Conservation (phyloP, 2,888 invertebrate genomes). For the Polyploca ridens region DNA sequence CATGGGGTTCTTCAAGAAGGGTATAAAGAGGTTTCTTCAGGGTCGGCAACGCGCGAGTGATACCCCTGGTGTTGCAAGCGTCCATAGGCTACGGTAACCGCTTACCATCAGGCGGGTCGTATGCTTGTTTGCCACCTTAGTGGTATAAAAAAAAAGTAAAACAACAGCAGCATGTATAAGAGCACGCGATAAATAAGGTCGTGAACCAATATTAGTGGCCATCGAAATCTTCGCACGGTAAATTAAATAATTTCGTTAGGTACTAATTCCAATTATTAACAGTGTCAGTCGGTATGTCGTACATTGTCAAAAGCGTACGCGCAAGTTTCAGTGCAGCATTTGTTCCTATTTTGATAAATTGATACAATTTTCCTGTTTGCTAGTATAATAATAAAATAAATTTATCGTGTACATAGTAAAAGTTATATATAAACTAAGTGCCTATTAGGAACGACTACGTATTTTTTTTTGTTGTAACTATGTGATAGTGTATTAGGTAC, state of each 20-base stretch:
- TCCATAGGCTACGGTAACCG: no score
- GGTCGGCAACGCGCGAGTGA: no score
- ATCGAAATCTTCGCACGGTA: conserved; percentile 59
- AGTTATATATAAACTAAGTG: not conserved
- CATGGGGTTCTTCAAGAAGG: no score
- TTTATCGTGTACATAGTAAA: not conserved
- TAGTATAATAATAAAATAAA: not conserved
- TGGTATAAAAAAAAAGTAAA: no score
- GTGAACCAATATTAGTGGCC: conserved; percentile 48
- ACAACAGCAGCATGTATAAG: conserved; percentile 32
- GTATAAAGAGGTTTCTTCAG: no score
- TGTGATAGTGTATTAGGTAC: no score
- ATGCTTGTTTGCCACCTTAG: no score
- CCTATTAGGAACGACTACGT: not conserved
- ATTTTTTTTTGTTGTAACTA: not conserved
- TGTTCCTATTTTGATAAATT: not conserved
- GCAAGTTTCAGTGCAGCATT: not conserved
- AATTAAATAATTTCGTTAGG: conserved; percentile 50
- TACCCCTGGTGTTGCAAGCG: no score
- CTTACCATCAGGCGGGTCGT: no score
- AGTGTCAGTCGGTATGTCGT: conserved; percentile 17
- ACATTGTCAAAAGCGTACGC: not conserved
- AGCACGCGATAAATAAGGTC: conserved; percentile 33
- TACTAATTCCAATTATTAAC: conserved; percentile 8
- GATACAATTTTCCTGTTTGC: conserved; percentile 4